Base-by-base conservation (phyloP, 30 jellyfish, hydroid and myxozoan genomes). In the Mastigias papua region DNA sequence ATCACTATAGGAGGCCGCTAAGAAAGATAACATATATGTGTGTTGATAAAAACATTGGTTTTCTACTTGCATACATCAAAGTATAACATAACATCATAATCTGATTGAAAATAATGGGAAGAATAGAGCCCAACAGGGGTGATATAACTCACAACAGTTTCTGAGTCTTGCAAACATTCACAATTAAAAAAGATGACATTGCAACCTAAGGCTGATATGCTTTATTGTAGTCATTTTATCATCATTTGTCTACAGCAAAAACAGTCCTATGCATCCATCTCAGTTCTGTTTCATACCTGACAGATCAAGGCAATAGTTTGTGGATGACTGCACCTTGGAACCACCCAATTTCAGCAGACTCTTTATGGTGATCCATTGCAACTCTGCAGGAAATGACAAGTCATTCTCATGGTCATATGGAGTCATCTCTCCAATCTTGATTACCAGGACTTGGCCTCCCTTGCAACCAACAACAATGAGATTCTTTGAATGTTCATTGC, bases 361-460 rank as follows among this genome's bases (percentile, higher is more conserved):
- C 29, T 76, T 32, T 2, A 87, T 17, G 58, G 58, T 85, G 50
- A 85, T 61, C 25, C 34, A 72, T 5, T 73, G 78, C 64, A 85
- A 22, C 29, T 85, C 94, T 0, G 94, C 94, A 54, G 94, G 94
- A 60, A 72, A 61, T 25, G 88, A 71, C 48, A 85, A 1, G 61
- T 85, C 94, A 49, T 85, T 72, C 64, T 85, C 26, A 16, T 85
- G 94, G 22, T 85, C 94, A 64, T 85, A 85, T 0, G 94, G 20
- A 6, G 61, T 72, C 48, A 85, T 85, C 60, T 85, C 81, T 0
- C 94, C 94, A 72, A 85, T 85, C 29, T 67, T 58, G 19, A 85
- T 63, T 21, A 85, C 31, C 82, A 85, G 73, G 28, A 70, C 84
- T 29, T 85, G 94, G 51, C 94, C 94, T 11, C 94, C 94, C 30